Evolutionary conservation across 2,113 vertebrate species (phyloP).

Genomic region (Tupaia chinensis): DNA sequence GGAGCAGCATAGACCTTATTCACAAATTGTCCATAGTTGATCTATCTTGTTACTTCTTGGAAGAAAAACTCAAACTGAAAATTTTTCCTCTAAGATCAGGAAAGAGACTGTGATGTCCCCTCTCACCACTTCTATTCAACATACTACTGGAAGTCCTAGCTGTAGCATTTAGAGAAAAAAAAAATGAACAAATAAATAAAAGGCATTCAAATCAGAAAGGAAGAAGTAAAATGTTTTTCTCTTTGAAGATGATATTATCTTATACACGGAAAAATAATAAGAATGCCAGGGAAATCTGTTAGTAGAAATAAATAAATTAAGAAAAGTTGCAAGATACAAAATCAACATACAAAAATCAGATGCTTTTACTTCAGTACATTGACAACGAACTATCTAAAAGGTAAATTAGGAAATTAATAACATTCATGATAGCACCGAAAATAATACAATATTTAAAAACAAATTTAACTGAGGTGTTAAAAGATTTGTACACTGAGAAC

Average conservation of each 20-base stretch:
- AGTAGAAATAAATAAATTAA: background rate
- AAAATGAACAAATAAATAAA: background rate
- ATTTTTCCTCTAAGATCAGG: background rate
- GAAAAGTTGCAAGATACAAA: background rate
- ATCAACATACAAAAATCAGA: background rate
- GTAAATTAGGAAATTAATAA: background rate
- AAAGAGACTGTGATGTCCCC: background rate
- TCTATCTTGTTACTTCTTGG: background rate
- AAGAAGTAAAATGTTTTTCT: background rate
- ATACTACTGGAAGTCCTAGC: background rate
- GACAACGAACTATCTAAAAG: background rate
- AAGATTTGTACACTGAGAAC: constrained; percentile 1
- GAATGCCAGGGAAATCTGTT: background rate
- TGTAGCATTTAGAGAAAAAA: background rate
- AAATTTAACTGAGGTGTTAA: background rate
- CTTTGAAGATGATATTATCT: background rate
- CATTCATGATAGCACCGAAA: background rate
- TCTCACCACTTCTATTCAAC: background rate
- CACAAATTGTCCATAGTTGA: background rate
- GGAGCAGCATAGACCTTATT: background rate
- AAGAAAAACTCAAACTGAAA: background rate
- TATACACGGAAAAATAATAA: background rate
- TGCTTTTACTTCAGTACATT: background rate
- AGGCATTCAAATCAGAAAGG: background rate
- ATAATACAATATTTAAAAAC: background rate